A percentile compares a stretch with the other conserved stretches of the same genome.
These are phyloP conservation scores for Aphidius colemani DNA, from an alignment of 2,888 invertebrate genomes.

Conservation along the genomic window DNA sequence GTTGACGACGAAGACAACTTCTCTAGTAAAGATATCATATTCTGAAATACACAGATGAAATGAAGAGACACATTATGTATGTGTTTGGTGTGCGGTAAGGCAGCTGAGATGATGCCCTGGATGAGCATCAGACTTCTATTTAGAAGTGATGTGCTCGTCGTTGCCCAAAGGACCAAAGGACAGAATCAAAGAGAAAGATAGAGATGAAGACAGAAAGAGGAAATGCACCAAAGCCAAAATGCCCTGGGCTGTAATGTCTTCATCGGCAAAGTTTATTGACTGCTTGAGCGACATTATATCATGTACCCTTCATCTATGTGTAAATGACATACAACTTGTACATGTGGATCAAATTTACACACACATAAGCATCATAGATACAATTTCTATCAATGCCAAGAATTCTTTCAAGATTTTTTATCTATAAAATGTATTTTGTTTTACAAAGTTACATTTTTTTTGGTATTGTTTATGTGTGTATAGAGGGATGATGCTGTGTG, in stretches of 20 bases:
- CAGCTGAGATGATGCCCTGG: conserved; percentile 29
- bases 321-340: conserved; percentile 14
- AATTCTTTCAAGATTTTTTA: too few species aligned
- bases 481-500: conserved; percentile 42
- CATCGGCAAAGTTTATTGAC: conserved; percentile 50
- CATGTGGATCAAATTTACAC: conserved; percentile 4
- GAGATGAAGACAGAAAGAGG: conserved; percentile 14
- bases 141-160: conserved; percentile 21
- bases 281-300: conserved; percentile 39
- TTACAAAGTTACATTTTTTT: too few species aligned
- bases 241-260: conserved; percentile 45
- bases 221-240: conserved; percentile 38
- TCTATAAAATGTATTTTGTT: too few species aligned
- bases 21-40: conserved; percentile 17
- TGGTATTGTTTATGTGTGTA: conserved; percentile 33
- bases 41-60: conserved; percentile 4
- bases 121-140: conserved; percentile 34
- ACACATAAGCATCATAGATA: background rate
- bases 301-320: background rate
- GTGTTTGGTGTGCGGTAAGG: background rate
- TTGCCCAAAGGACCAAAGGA: conserved; percentile 47
- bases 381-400: conserved; percentile 25
- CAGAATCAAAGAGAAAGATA: conserved; percentile 39
- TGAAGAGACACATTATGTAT: conserved; percentile 11
- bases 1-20: conserved; percentile 17